Evolutionary conservation across 2,888 invertebrate species (phyloP).

Genomic region (Drosophila kambysellisi): DNA sequence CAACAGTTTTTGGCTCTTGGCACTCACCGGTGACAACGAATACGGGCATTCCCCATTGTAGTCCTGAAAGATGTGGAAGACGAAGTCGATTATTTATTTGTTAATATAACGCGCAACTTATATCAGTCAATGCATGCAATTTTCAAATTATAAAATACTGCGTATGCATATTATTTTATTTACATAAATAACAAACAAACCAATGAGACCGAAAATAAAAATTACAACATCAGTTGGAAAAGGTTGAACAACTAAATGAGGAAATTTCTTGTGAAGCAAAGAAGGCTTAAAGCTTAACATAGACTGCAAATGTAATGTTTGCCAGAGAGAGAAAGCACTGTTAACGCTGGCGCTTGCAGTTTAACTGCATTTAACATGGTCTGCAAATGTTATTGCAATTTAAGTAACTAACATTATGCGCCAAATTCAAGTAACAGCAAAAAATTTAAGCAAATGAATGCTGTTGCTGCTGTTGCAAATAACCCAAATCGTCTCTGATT

Average conservation of each 20-base stretch:
- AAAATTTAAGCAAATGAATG: not conserved
- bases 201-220: too few species aligned
- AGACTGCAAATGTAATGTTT: not conserved
- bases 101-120: not conserved
- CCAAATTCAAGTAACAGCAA: not conserved
- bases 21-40: constrained; percentile 97
- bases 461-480: not conserved
- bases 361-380: not conserved
- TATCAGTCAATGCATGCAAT: not conserved
- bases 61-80: constrained; percentile 87
- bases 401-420: not conserved
- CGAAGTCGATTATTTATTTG: constrained; percentile 1
- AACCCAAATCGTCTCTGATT: constrained; percentile 24
- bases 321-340: not conserved
- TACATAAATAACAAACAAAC: too few species aligned
- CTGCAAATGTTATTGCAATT: not conserved
- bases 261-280: not conserved
- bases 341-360: not conserved
- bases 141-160: not conserved
- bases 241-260: too few species aligned
- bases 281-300: not conserved
- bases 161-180: not conserved
- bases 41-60: constrained; percentile 94
- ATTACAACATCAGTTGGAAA: too few species aligned
- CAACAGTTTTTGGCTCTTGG: constrained; percentile 96